Conservation (phyloP, 1,140 invertebrate genomes). For the Cataglyphis hispanica region DNA sequence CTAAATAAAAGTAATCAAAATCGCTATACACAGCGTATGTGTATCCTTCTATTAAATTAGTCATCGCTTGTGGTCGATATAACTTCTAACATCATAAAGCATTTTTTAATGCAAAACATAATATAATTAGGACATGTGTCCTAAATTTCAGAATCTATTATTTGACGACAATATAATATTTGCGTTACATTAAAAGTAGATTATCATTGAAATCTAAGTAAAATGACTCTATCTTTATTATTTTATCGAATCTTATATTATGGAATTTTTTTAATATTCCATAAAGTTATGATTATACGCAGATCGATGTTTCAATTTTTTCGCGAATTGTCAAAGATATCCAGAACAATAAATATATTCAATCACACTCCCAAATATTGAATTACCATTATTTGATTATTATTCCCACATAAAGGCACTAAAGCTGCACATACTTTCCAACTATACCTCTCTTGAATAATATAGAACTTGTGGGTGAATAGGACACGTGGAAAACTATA, state of each 20-base stretch:
- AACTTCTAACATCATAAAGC: not conserved
- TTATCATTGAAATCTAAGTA: not conserved
- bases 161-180: not conserved
- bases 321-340: not conserved
- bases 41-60: not conserved
- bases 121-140: not conserved
- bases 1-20: constrained; percentile 2
- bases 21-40: not conserved
- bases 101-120: not conserved
- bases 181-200: not conserved
- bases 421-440: constrained; percentile 46
- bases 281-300: not conserved
- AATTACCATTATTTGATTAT: constrained; percentile 41
- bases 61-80: not conserved
- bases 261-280: not conserved
- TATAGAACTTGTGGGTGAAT: constrained; percentile 65
- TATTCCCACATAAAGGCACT: not conserved
- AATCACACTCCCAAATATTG: not conserved
- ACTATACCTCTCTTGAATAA: constrained; percentile 77
- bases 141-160: constrained; percentile 22
- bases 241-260: not conserved
- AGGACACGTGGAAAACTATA: constrained; percentile 78
- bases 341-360: not conserved
- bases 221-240: not conserved
- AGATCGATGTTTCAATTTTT: not conserved